A percentile compares a stretch with the other conserved stretches of the same genome.
These are phyloP conservation scores for Anser brachyrhynchus DNA, from an alignment of 2,113 vertebrate genomes.

Conservation along the genomic window DNA sequence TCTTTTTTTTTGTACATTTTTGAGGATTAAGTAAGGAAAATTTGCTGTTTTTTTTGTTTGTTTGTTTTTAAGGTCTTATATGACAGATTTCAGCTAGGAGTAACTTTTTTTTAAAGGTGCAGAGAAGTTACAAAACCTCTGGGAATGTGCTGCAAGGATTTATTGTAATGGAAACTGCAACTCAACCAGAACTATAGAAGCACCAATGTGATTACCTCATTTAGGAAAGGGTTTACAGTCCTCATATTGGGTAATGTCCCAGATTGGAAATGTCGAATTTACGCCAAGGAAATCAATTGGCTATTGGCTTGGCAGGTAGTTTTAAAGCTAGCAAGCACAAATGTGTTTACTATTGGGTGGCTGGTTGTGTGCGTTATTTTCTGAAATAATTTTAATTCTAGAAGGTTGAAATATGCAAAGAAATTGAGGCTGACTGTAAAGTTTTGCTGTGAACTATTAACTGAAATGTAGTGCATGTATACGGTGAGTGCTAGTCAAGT, in stretches of 20 bases:
- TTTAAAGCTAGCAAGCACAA: slow-evolving; percentile 12
- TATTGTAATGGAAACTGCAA: slow-evolving; percentile 60
- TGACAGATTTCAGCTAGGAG: neutral
- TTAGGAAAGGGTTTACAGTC: slow-evolving; percentile 38
- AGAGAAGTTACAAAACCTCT: slow-evolving; percentile 20
- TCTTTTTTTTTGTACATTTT: neutral
- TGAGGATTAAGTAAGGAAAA: neutral
- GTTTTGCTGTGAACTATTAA: neutral
- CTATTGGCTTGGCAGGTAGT: slow-evolving; percentile 33
- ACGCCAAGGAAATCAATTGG: slow-evolving; percentile 58
- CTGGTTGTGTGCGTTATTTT: neutral
- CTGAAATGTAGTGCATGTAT: neutral
- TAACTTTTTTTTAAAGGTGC: neutral
- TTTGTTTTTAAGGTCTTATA: neutral
- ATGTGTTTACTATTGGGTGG: neutral
- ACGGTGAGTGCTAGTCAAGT: neutral
- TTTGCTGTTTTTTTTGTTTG: neutral
- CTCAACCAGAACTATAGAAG: slow-evolving; percentile 45
- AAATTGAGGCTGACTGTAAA: neutral
- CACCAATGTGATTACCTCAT: slow-evolving; percentile 36
- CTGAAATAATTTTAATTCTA: neutral
- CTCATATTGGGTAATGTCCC: slow-evolving; percentile 3
- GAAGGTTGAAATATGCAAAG: neutral
- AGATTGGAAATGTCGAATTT: slow-evolving; percentile 15
- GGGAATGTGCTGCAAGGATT: slow-evolving; percentile 27